Evolutionary conservation across 2,888 invertebrate genomes (phyloP), one percentile per base, ranked within the genome.

Genomic region (Eristalinus sepulchralis): DNA sequence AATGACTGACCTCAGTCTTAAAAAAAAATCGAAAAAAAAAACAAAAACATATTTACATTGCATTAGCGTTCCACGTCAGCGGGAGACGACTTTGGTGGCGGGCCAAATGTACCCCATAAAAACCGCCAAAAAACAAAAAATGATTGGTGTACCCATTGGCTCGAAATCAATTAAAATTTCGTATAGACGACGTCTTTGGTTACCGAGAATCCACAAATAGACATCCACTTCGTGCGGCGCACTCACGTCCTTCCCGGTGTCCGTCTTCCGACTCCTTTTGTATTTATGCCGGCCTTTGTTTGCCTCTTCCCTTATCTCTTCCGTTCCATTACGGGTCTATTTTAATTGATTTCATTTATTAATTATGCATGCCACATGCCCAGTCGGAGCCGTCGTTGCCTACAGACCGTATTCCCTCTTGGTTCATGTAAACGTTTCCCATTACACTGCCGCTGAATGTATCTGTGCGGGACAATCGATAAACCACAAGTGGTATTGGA

Each of bases 341-440:
- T 86, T 75, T 86, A 86, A 86, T 86, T 86, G 86, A 86, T 83
- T 86, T 62, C 70, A 82, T 86, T 86, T 86, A 82, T 79, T 83
- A 82, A 86, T 86, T 86, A 86, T 86, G 82, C 86, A 83, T 75
- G 82, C 86, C 86, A 86, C 86, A 86, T 86, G 86, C 78, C 82
- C 82, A 36, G 68, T 67, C 68, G 67, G n/a, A 17, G 63, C 78
- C 71, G 55, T n/a, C 36, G 20, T 2, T 64, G 11, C 62, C 60
- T 13, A n/a, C 39, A n/a, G 57, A 57, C 9, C 33, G 13, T 36
- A 13, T 24, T 33, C n/a, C 57, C 36, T 20, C 2, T 22, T 31
- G 20, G n/a, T 33, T 39, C 10, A 17, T 66, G 59, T 55, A 53
- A 76, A 73, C 39, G 39, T 24, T 24, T 77, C 67, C 20, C 57